Evolutionary conservation across 1,140 invertebrate genomes (phyloP), one percentile per base, ranked within the genome.

Genomic region (Euura lappo): DNA sequence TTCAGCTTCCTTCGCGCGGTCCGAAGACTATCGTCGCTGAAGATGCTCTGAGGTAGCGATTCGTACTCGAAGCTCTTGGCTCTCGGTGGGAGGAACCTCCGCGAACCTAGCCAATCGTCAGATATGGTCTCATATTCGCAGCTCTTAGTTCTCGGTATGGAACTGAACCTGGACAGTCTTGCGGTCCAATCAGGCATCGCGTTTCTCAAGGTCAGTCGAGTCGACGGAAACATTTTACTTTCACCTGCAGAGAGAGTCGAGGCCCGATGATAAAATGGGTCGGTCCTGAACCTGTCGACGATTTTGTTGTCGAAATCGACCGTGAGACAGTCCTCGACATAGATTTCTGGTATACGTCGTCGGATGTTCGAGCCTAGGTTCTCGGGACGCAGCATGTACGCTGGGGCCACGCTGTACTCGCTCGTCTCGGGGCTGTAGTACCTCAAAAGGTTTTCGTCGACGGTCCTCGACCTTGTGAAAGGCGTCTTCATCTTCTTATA

Each of bases 401-500:
- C 80, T 76, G 84, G 84, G 72, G 77, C 81, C 71, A 85, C 78
- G 64, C 79, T 86, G 79, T 85, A 87, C 75, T 87, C 85, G 78
- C 82, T 86, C 72, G 85, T 85, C 74, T 84, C 81, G 45, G 85
- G 84, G 72, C 81, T 86, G 79, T 85, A 83, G 79, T 84, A 84
- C 73, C 83, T 81, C 76, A 87, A 73, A 73, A 87, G 76, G 74
- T 83, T 87, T 76, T 88, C 86, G 78, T 88, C 86, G 78, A 88
- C 82, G 71, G 86, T 87, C 74, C 83, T 85, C 75, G 86, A 88
- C 74, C 84, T 86, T 79, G 83, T 85, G 79, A 87, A 86, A 65
- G 86, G 86, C 73, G 84, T 84, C 80, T 83, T 83, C 81, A 87
- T 86, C 80, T 86, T 88, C 82, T 80, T 86, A 79, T 86, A 87